phyloP scores from a whole-genome alignment of 2,113 vertebrate genomes.

The Hassar affinis region DNA sequence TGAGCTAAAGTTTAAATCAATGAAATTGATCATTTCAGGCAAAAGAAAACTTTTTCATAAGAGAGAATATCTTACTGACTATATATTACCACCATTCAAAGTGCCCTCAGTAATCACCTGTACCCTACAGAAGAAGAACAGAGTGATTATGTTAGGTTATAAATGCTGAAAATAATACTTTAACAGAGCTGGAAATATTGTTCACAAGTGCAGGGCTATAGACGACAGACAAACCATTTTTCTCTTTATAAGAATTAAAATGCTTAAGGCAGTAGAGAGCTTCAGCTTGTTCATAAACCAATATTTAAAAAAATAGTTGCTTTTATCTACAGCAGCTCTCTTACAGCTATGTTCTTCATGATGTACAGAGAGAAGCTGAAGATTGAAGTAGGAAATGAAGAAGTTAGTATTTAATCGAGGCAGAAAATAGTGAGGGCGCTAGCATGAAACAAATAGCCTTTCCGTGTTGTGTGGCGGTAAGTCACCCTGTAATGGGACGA shows the following conservation, averaged over 20 bases:
- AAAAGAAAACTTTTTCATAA: neutral
- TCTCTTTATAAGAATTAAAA: neutral
- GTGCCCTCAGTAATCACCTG: neutral
- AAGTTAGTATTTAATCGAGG: conserved; percentile 58
- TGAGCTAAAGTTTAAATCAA: neutral
- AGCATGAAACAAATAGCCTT: conserved; percentile 53
- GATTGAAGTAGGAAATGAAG: conserved; percentile 52
- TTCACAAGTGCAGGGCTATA: neutral
- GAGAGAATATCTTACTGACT: too few species aligned
- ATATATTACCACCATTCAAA: neutral
- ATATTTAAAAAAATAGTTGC: conserved; percentile 56
- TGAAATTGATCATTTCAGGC: neutral
- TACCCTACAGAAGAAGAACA: neutral
- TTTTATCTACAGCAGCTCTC: conserved; percentile 44
- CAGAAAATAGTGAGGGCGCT: conserved; percentile 53
- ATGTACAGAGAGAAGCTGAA: conserved; percentile 36
- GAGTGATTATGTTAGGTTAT: neutral
- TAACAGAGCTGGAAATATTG: neutral
- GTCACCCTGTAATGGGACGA: conserved; percentile 48
- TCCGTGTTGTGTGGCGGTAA: conserved; percentile 41
- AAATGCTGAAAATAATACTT: neutral
- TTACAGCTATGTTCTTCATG: conserved; percentile 56
- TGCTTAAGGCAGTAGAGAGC: neutral
- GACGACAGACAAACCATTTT: neutral
- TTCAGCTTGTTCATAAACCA: neutral